Percentiles rank a stretch among this genome's conserved stretches.
phyloP scores from a whole-genome alignment of 2,888 invertebrate genomes.

The Mantis religiosa region DNA sequence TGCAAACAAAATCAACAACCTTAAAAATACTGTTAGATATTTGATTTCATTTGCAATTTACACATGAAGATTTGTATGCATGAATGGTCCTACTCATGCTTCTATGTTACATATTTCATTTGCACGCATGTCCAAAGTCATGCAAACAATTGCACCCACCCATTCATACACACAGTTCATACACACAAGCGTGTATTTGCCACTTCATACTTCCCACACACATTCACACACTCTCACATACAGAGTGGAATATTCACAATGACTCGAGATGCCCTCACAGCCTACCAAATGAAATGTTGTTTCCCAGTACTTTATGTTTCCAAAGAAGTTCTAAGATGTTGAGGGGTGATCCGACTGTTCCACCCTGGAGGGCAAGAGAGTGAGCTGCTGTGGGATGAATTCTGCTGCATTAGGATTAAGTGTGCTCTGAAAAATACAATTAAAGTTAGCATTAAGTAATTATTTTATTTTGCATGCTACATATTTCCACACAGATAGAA shows the following conservation, averaged over 20 bases:
- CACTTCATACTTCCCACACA: neutral
- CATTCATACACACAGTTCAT: neutral
- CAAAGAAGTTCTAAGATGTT: conserved; percentile 20
- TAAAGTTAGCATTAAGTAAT: neutral
- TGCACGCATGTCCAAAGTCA: neutral
- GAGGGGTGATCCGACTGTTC: neutral
- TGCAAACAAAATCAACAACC: neutral
- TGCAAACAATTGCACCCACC: neutral
- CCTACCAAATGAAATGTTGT: conserved; percentile 29
- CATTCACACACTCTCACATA: neutral
- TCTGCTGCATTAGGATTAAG: conserved; percentile 83
- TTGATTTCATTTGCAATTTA: neutral
- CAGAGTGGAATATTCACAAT: conserved; percentile 19
- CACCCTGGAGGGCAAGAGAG: neutral
- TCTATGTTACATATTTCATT: neutral
- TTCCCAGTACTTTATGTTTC: neutral
- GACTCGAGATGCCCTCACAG: conserved; percentile 27
- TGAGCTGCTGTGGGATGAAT: conserved; percentile 59
- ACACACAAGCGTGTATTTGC: neutral
- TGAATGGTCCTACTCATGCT: neutral
- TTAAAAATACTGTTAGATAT: neutral
- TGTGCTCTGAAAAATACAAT: conserved; percentile 53
- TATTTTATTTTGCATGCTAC: neutral
- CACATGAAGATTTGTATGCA: neutral
- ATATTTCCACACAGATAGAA: too few species aligned